Conservation (phyloP, 2,797 vertebrate genomes). For the Danio kyathit region DNA sequence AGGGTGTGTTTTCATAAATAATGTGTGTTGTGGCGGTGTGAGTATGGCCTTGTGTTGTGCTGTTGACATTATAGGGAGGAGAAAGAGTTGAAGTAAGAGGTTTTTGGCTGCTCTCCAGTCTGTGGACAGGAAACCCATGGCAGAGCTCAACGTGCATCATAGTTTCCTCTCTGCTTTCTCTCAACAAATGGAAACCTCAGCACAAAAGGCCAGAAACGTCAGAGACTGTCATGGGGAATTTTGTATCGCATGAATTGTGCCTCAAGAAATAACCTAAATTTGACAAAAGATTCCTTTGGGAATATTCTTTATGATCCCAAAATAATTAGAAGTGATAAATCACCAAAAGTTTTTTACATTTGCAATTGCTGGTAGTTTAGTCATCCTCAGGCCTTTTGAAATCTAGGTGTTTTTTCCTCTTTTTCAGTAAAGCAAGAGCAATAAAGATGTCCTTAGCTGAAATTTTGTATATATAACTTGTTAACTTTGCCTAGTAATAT, state of each 20-base stretch:
- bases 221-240: neutral
- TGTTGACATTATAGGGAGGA: slow-evolving; percentile 29
- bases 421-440: no score
- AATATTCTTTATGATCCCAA: neutral
- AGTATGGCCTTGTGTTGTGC: neutral
- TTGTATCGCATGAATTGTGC: neutral
- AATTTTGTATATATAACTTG: no score
- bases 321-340: neutral
- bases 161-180: slow-evolving; percentile 55
- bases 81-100: slow-evolving; percentile 20
- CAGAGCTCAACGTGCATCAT: slow-evolving; percentile 12
- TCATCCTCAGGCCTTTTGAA: no score
- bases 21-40: neutral
- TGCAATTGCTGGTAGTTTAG: no score
- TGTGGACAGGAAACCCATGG: slow-evolving; percentile 65
- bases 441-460: no score
- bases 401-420: no score
- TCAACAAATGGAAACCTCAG: slow-evolving; percentile 27
- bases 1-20: slow-evolving; percentile 33
- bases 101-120: slow-evolving; percentile 51
- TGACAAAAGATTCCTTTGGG: neutral
- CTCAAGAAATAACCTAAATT: neutral
- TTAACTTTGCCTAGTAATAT: no score
- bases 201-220: slow-evolving; percentile 18
- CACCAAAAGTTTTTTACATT: no score